phyloP scores from a whole-genome alignment of 2,888 invertebrate species.

The Caenorhabditis sp. region DNA sequence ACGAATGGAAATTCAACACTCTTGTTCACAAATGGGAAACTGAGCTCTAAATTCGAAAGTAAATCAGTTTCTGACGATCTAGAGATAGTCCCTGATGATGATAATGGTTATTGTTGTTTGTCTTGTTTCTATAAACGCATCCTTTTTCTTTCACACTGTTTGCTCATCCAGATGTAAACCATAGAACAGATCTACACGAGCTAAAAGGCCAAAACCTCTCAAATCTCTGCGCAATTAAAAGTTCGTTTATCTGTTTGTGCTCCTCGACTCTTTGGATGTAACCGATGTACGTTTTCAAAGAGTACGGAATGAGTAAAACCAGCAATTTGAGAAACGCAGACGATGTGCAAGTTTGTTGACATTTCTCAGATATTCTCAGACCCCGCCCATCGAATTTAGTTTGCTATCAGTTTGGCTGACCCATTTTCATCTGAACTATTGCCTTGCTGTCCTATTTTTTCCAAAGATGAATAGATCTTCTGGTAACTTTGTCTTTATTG shows the following conservation, averaged over 20 bases:
- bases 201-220: too few relatives aligned
- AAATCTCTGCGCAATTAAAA: too few relatives aligned
- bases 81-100: too few relatives aligned
- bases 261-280: constrained; percentile 23
- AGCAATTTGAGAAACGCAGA: constrained; percentile 23
- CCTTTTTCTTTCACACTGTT: too few relatives aligned
- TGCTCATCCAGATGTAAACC: too few relatives aligned
- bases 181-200: too few relatives aligned
- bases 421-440: not conserved
- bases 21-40: constrained; percentile 80
- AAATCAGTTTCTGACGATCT: not conserved
- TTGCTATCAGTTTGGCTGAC: too few relatives aligned
- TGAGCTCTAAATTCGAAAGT: constrained; percentile 43
- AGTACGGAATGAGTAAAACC: constrained; percentile 9
- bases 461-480: constrained; percentile 16
- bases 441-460: not conserved
- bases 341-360: constrained; percentile 21
- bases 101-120: not conserved
- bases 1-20: constrained; percentile 85
- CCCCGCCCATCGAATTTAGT: not conserved
- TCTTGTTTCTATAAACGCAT: not conserved
- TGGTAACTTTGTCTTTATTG: not conserved
- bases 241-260: constrained; percentile 23
- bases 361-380: constrained; percentile 29
- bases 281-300: constrained; percentile 22